Conservation (phyloP, 2,113 vertebrate species). For the Brachyistius frenatus region DNA sequence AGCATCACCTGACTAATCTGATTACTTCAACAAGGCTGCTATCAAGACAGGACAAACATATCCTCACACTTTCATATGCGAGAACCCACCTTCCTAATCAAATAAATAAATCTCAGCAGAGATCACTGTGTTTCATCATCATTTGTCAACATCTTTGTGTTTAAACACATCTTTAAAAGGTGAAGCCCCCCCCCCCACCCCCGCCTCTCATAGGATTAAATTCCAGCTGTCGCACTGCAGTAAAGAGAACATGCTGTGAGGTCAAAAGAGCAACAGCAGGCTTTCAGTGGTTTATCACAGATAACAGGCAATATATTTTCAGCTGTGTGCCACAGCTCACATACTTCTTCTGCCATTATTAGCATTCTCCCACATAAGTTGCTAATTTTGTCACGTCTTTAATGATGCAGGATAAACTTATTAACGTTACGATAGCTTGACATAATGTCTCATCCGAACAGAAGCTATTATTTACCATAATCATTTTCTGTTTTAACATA, state of each 20-base stretch:
- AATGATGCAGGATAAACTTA: neutral
- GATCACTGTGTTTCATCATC: neutral
- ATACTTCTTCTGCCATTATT: slow-evolving; percentile 28
- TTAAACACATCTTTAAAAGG: neutral
- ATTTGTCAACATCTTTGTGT: neutral
- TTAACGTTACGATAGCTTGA: neutral
- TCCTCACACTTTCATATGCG: slow-evolving; percentile 18
- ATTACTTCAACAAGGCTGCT: slow-evolving; percentile 77
- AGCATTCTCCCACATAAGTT: slow-evolving; percentile 11
- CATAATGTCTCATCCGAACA: neutral
- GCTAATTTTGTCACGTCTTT: neutral
- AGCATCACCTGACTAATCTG: slow-evolving; percentile 83
- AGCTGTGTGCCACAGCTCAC: slow-evolving; percentile 27
- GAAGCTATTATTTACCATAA: neutral
- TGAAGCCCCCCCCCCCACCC: neutral
- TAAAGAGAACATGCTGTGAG: neutral
- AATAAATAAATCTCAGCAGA: neutral
- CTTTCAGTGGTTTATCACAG: slow-evolving; percentile 43
- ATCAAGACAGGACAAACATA: slow-evolving; percentile 52
- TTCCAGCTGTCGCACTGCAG: slow-evolving; percentile 39
- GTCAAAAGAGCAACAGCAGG: slow-evolving; percentile 36
- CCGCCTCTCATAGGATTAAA: slow-evolving; percentile 1
- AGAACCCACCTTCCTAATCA: neutral
- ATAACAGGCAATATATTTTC: slow-evolving; percentile 47
- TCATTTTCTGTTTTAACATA: neutral